Base-by-base conservation (phyloP, 2,797 vertebrate species). In the Macropodus opercularis region DNA sequence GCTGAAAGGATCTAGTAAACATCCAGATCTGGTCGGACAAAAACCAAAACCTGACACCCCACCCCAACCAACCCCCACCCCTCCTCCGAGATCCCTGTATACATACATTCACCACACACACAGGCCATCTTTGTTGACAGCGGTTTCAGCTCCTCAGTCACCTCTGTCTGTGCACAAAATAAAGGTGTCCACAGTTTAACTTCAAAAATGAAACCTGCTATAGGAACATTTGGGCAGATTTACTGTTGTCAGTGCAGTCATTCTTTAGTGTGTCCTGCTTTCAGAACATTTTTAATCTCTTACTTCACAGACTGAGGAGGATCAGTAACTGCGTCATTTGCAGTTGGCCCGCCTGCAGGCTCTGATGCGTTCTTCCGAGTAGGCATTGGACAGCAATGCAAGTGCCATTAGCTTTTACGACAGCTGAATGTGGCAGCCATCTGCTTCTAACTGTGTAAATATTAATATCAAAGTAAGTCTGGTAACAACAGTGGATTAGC, bases 161-260 rank as follows among this genome's bases (percentile, higher is more conserved):
- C 26, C 38, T 60, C 38, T 38, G 47, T 66, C 46, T 44, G 24
- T 29, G 8, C 6, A 38, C 62, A 77, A 79, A 83, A 79, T 62
- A 71, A 72, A 79, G 61, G 44, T n/a, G 56, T 57, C 34, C 55
- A 27, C 17, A 55, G 24, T 76, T 69, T 55, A 74, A 72, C 38
- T 64, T 41, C 49, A 72, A 82, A n/a, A 84, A 84, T 70, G 63
- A 79, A 77, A 42, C 36, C 17, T 72, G 32, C 48, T 61, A 54
- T 69, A 62, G 68, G 40, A 77, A 61, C 47, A 70, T 19, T 19
- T 32, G 42, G 50, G 56, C 53, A 79, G 63, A 79, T 70, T 78
- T 69, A 71, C 43, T 26, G 41, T 44, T 31, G 12, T 66, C 44
- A 32, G 14, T 40, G 47, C 19, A 54, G 21, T 57, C 24, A 5